Percentiles rank a stretch among this genome's conserved stretches.
phyloP scores from a whole-genome alignment of 37 sponge, comb jelly and placozoan genomes.

The Axinella damicornis region DNA sequence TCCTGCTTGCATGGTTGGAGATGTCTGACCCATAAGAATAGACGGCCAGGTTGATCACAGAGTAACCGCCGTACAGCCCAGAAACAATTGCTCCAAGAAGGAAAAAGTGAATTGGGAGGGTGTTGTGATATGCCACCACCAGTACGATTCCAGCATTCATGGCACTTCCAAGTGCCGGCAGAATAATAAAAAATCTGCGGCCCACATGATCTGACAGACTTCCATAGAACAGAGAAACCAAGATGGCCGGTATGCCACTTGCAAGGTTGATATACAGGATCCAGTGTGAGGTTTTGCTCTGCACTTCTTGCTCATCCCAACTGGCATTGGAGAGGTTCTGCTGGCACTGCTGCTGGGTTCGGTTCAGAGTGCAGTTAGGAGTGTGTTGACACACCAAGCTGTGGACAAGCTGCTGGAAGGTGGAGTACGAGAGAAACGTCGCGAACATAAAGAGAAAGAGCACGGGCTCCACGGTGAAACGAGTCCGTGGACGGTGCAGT shows the following conservation, averaged over 20 bases:
- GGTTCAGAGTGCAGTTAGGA: conserved; percentile 48
- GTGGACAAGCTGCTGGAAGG: conserved; percentile 51
- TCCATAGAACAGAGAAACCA: conserved; percentile 67
- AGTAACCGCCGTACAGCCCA: conserved; percentile 67
- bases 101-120: conserved; percentile 33
- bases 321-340: not conserved
- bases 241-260: conserved; percentile 57
- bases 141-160: conserved; percentile 57
- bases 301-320: conserved; percentile 44
- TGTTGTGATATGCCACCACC: conserved; percentile 8
- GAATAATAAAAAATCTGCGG: conserved; percentile 67
- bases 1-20: conserved; percentile 48
- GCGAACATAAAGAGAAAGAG: conserved; percentile 74
- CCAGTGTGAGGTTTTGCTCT: conserved; percentile 73
- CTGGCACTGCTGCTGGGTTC: not conserved
- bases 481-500: conserved; percentile 31
- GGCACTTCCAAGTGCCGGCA: conserved; percentile 62
- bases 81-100: conserved; percentile 46
- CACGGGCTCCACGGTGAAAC: conserved; percentile 83
- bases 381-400: conserved; percentile 45
- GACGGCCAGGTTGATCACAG: conserved; percentile 66
- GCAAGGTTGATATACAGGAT: conserved; percentile 79
- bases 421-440: conserved; percentile 67
- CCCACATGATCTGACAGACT: conserved; percentile 71
- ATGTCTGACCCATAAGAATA: conserved; percentile 82